Conservation (phyloP, 2,888 invertebrate species). For the Pollenia angustigena region DNA sequence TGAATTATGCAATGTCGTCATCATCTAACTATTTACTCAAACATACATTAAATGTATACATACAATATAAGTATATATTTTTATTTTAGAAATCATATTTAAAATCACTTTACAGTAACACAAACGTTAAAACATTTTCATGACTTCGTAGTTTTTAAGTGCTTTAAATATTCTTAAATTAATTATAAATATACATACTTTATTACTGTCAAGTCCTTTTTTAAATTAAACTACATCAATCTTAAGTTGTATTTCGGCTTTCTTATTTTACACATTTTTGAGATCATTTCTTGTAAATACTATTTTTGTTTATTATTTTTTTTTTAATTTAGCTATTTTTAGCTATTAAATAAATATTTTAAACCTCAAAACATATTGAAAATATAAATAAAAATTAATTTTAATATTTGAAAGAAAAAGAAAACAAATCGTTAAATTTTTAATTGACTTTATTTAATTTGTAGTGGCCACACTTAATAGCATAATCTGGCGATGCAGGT, state of each 20-base stretch:
- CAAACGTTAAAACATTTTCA: constrained; percentile 14
- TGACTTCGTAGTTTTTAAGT: constrained; percentile 51
- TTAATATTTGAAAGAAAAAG: constrained; percentile 43
- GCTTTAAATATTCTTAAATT: constrained; percentile 31
- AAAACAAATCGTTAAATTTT: background rate
- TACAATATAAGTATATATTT: constrained; percentile 12
- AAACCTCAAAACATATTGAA: constrained; percentile 42
- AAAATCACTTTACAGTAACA: constrained; percentile 3
- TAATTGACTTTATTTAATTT: too few species aligned
- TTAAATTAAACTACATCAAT: constrained; percentile 39
- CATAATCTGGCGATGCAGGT: too few species aligned
- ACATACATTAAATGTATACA: constrained; percentile 62
- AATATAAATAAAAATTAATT: constrained; percentile 60
- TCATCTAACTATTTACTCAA: constrained; percentile 37
- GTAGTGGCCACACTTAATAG: too few species aligned
- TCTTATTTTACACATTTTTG: constrained; percentile 1
- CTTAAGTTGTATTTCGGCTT: background rate
- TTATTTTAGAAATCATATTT: constrained; percentile 50
- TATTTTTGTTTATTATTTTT: constrained; percentile 5
- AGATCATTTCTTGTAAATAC: constrained; percentile 60
- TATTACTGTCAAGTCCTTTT: constrained; percentile 1
- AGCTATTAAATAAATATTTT: constrained; percentile 42
- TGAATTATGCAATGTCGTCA: constrained; percentile 40
- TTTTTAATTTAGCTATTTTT: constrained; percentile 44
- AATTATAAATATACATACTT: background rate